Conservation (phyloP, 2,113 vertebrate species). For the Crocuta crocuta region DNA sequence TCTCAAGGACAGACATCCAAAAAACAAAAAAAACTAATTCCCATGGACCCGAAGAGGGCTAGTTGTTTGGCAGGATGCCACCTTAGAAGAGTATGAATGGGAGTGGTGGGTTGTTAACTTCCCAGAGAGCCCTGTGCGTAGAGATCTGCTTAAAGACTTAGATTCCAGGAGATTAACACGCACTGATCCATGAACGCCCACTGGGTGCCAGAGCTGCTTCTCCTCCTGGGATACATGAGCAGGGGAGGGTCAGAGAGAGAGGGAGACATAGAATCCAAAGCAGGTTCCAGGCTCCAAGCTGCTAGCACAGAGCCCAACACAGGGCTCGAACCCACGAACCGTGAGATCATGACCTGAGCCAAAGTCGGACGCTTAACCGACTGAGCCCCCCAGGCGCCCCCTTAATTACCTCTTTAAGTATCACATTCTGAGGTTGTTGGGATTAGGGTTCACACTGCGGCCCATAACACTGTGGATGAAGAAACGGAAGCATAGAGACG, state of each 20-base stretch:
- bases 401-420: too few relatives aligned
- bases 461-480: background rate
- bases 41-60: background rate
- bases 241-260: too few relatives aligned
- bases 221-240: background rate
- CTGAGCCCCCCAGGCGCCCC: too few relatives aligned
- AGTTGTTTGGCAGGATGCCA: background rate
- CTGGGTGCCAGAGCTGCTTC: background rate
- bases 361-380: too few relatives aligned
- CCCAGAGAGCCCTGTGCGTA: background rate
- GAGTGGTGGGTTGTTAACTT: background rate
- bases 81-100: background rate
- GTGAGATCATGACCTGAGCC: too few relatives aligned
- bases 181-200: fast-evolving
- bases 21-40: background rate
- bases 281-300: too few relatives aligned
- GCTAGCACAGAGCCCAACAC: too few relatives aligned
- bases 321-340: too few relatives aligned
- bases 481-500: background rate
- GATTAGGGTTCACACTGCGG: background rate
- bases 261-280: too few relatives aligned
- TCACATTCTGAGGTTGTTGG: background rate
- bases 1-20: too few relatives aligned
- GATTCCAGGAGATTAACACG: background rate
- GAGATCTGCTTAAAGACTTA: background rate